Evolutionary conservation across 2,888 invertebrate species (phyloP), one percentile per base, ranked within the genome.

Genomic region (Sinhomidia bicolor): DNA sequence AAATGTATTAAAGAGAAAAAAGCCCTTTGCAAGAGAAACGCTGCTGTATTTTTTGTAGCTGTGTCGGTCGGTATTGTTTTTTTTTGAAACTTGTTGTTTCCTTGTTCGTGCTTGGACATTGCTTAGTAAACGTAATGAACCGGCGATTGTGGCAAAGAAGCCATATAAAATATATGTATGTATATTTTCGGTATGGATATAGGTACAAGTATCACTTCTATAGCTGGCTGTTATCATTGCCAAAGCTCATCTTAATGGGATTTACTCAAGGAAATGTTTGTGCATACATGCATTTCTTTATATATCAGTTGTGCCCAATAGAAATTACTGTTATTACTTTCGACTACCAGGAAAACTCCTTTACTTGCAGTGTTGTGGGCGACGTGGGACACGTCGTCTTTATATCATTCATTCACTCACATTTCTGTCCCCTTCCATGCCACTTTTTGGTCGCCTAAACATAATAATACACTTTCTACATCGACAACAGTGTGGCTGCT

Each of bases 1-100:
- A 7, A 14, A 68, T 36, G 29, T 5, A 29, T n/a, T n/a, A n/a
- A n/a, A n/a, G 4, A 29, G 29, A 57, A 57, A 62, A 54, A 23
- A 36, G 10, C 41, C n/a, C 32, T 79, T 54, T 26, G 20, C 44
- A 44, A 36, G 44, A 41, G n/a, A n/a, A n/a, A 23, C 44, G 23
- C 23, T n/a, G n/a, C n/a, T n/a, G n/a, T n/a, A n/a, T n/a, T n/a
- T n/a, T n/a, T n/a, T n/a, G n/a, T n/a, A n/a, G n/a, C n/a, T 71
- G 14, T 74, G 41, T 36, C 54, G 54, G 17, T 65, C 62, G 78
- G 85, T 65, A 79, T 79, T 57, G 6, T 68, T 85, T 68, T n/a
- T n/a, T 68, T 71, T 79, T 57, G 86, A 86, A 86, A 86, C 86
- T 86, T 86, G 86, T 86, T 86, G 86, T 86, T 68, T 79, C 85